These are phyloP conservation scores for Asbolus verrucosus DNA, from an alignment of 1,140 invertebrate genomes.

Conservation along the genomic window DNA sequence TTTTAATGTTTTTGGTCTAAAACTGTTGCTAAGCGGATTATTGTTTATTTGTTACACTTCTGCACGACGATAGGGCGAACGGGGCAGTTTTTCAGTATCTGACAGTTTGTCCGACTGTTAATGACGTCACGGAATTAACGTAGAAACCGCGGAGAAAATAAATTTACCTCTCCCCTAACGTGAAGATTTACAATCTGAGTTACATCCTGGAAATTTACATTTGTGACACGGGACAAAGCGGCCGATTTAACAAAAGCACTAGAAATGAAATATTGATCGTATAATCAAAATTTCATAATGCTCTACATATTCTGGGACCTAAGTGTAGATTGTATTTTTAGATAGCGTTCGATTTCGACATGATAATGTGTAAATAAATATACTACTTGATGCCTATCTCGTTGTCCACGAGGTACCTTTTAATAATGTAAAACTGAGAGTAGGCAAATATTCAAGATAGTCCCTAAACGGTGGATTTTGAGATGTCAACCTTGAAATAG, in stretches of 20 bases:
- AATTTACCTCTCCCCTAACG: no score
- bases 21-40: no score
- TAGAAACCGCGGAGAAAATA: no score
- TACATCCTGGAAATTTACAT: background rate
- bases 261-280: slow-evolving; percentile 45
- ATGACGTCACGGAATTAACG: no score
- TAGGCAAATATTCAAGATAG: no score
- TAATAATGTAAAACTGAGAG: no score
- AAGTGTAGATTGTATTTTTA: slow-evolving; percentile 47
- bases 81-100: no score
- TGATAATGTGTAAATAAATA: slow-evolving; percentile 4
- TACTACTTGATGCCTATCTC: slow-evolving; percentile 15
- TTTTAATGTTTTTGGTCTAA: no score
- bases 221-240: slow-evolving; percentile 17
- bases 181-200: background rate
- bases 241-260: slow-evolving; percentile 40
- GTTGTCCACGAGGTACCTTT: no score
- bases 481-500: background rate
- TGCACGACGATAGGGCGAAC: no score
- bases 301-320: slow-evolving; percentile 44
- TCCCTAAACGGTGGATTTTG: background rate
- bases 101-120: no score
- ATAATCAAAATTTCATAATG: slow-evolving; percentile 47
- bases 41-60: no score
- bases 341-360: slow-evolving; percentile 39